Percentiles rank a stretch among this genome's conserved stretches.
Evolutionary conservation across 2,888 invertebrate species (phyloP).

Genomic region (Gastracanthus pulcherrimus): DNA sequence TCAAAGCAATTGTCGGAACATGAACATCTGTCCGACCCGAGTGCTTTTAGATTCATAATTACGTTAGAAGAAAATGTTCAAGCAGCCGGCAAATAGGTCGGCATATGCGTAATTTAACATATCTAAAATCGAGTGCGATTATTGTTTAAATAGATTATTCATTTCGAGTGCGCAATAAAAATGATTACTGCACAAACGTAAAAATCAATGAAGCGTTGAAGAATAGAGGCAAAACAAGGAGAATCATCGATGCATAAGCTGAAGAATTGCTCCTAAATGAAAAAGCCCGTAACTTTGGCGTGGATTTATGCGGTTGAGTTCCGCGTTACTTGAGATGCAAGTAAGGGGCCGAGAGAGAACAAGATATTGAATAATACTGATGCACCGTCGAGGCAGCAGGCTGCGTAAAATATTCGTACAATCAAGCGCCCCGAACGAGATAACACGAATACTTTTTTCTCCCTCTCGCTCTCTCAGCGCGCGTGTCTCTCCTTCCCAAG

Average conservation of each 20-base stretch:
- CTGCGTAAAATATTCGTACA: slow-evolving; percentile 56
- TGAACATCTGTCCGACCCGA: slow-evolving; percentile 54
- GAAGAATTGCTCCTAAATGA: slow-evolving; percentile 15
- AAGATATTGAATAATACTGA: slow-evolving; percentile 58
- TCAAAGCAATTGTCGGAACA: slow-evolving; percentile 54
- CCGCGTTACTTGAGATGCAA: slow-evolving; percentile 49
- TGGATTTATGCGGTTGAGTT: slow-evolving; percentile 49
- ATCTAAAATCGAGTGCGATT: not conserved
- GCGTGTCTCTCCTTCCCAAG: slow-evolving; percentile 36
- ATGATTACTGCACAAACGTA: not conserved
- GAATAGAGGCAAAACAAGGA: not conserved
- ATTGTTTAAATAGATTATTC: slow-evolving; percentile 27
- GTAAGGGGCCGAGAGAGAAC: slow-evolving; percentile 19
- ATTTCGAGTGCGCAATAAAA: too few relatives aligned
- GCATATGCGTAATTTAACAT: slow-evolving; percentile 56
- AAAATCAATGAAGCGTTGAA: not conserved
- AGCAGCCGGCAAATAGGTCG: slow-evolving; percentile 57
- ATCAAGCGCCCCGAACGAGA: slow-evolving; percentile 42
- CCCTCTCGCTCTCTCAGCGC: slow-evolving; percentile 4
- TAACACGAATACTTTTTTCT: slow-evolving; percentile 36
- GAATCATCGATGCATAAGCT: not conserved
- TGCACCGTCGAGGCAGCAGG: slow-evolving; percentile 15
- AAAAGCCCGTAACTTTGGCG: slow-evolving; percentile 6
- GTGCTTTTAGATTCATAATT: slow-evolving; percentile 54
- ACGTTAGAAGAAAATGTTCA: slow-evolving; percentile 57